These are phyloP conservation scores for Gambusia affinis DNA, from an alignment of 2,113 vertebrate species.

Conservation along the genomic window DNA sequence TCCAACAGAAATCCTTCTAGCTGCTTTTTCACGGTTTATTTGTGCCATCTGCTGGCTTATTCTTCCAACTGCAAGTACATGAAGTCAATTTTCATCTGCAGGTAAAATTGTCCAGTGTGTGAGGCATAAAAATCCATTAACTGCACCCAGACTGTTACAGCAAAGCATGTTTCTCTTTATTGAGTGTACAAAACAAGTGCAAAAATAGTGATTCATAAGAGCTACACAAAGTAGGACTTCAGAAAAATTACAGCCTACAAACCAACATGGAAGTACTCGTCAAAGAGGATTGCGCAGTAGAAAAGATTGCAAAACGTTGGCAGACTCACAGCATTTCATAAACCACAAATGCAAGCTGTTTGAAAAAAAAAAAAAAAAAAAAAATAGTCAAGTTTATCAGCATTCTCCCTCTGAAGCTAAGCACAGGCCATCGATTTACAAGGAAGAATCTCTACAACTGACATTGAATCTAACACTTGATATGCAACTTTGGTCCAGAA, in stretches of 20 bases:
- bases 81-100: neutral
- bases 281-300: slow-evolving; percentile 39
- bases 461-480: slow-evolving; percentile 60
- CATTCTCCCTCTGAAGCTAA: slow-evolving; percentile 58
- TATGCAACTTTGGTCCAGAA: slow-evolving; percentile 57
- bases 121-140: neutral
- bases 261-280: slow-evolving; percentile 47
- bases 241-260: slow-evolving; percentile 59
- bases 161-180: slow-evolving; percentile 79
- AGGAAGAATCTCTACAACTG: slow-evolving; percentile 45
- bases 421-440: slow-evolving; percentile 60
- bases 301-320: slow-evolving; percentile 65
- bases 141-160: slow-evolving; percentile 37
- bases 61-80: neutral
- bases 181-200: slow-evolving; percentile 85
- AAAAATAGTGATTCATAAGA: slow-evolving; percentile 79
- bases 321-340: slow-evolving; percentile 67
- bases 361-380: slow-evolving; percentile 57
- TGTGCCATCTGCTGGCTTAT: slow-evolving; percentile 41
- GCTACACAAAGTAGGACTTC: slow-evolving; percentile 72
- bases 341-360: slow-evolving; percentile 62
- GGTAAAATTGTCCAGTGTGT: neutral
- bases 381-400: slow-evolving; percentile 48
- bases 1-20: neutral
- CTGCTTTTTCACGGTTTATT: no score